Base-by-base conservation (phyloP, 2,888 invertebrate species). In the Euspilapteryx auroguttella region DNA sequence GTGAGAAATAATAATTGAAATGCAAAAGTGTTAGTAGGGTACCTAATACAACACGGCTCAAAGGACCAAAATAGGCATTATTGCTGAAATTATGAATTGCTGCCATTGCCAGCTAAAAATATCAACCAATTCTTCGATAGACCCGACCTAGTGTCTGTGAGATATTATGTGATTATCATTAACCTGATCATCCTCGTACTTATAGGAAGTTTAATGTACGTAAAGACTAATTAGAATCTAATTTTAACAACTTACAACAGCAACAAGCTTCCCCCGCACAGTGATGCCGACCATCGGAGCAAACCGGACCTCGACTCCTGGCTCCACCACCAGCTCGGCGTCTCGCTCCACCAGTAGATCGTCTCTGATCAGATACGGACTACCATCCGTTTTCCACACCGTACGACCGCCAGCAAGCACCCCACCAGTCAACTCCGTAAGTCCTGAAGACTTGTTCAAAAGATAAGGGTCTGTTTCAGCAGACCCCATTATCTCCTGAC, bases 271-370 rank as follows among this genome's bases (percentile, higher is more conserved):
- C 42, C 98, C 98, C 47, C 89, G 83, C 25, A 98, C 89, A 14
- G 93, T 94, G 50, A 99, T 86, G 36, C 97, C 97, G 44, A 91
- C 85, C 73, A 94, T 93, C 2, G 96, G 91, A 4, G 89, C 88
- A 61, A 98, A 94, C 42, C 87, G 81, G 30, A 99, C 73, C 46
- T 86, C 87, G 0, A 94, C 94, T 14, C 97, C 98, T 9, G 95
- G 85, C 54, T 94, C 93, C 32, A 98, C 83, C 30, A 87, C 79
- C 44, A 98, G 71, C 47, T 88, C 87, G 0, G 87, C 92, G 35
- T 85, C 84, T 37, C 81, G 78, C 43, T 89, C 87, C 28, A 96
- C 79, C 42, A 88, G 78, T 32, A 94, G 75, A 64, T 94, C 91
- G 49, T 89, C 87, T 35, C 87, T 78, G 13, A 90, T 73, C 44